Evolutionary conservation across 2,888 invertebrate genomes (phyloP).

Genomic region (Nephrotoma flavescens): DNA sequence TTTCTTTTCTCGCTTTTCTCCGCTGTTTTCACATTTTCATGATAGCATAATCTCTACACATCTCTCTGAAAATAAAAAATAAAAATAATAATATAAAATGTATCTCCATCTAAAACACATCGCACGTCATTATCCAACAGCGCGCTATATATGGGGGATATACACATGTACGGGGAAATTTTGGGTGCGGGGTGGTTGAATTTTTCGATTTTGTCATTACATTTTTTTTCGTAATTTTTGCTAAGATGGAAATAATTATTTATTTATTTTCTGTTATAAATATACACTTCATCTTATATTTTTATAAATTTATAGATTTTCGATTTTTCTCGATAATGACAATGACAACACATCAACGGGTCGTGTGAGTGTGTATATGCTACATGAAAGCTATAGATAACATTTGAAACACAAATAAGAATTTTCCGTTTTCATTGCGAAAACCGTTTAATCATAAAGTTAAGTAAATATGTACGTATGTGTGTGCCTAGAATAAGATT

Average conservation of each 20-base stretch:
- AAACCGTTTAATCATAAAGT: neutral
- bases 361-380: neutral
- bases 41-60: neutral
- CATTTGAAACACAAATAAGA: neutral
- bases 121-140: neutral
- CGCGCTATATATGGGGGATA: neutral
- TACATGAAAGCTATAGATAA: neutral
- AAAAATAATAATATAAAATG: neutral
- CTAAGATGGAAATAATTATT: neutral
- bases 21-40: neutral
- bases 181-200: neutral
- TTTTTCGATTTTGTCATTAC: neutral
- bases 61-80: neutral
- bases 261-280: neutral
- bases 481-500: neutral
- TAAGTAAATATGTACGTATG: neutral
- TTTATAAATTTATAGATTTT: neutral
- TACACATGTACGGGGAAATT: neutral
- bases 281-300: neutral
- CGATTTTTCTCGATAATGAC: neutral
- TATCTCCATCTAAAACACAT: neutral
- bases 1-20: neutral
- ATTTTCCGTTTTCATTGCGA: neutral
- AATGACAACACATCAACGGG: neutral
- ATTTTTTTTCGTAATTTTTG: neutral